Percentiles rank a stretch among this genome's conserved stretches.
phyloP scores from a whole-genome alignment of 1,140 invertebrate species.

The Papilio aristodemus region DNA sequence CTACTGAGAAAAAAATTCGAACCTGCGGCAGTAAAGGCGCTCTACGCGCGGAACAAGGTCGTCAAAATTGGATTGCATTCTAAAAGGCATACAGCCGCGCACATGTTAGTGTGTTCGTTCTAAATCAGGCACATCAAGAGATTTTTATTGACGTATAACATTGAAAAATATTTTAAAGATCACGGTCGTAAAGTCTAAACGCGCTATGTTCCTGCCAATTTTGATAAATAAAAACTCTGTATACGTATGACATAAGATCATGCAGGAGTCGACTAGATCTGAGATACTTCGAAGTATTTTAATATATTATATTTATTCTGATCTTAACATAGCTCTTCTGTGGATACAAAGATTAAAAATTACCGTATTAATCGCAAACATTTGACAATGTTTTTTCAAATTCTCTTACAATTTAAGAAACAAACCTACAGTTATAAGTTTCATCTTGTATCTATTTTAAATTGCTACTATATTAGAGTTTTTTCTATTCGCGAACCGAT shows the following conservation, averaged over 20 bases:
- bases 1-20: background rate
- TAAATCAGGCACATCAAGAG: conserved; percentile 40
- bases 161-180: conserved; percentile 39
- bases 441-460: too few relatives aligned
- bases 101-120: conserved; percentile 19
- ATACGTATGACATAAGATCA: background rate
- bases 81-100: background rate
- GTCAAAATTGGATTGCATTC: background rate
- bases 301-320: background rate
- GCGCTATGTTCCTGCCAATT: background rate
- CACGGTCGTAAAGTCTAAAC: conserved; percentile 32
- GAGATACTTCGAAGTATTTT: background rate
- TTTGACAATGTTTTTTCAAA: too few relatives aligned
- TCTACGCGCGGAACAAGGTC: background rate
- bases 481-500: too few relatives aligned
- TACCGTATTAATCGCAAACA: too few relatives aligned
- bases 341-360: too few relatives aligned
- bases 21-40: too few relatives aligned
- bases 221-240: background rate
- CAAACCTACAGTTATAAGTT: too few relatives aligned
- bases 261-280: background rate
- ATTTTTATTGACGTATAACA: conserved; percentile 39
- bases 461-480: too few relatives aligned
- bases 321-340: too few relatives aligned
- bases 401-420: too few relatives aligned